These are phyloP conservation scores for Lepilemur ruficaudatus DNA, from an alignment of 2,797 vertebrate species.

Conservation along the genomic window DNA sequence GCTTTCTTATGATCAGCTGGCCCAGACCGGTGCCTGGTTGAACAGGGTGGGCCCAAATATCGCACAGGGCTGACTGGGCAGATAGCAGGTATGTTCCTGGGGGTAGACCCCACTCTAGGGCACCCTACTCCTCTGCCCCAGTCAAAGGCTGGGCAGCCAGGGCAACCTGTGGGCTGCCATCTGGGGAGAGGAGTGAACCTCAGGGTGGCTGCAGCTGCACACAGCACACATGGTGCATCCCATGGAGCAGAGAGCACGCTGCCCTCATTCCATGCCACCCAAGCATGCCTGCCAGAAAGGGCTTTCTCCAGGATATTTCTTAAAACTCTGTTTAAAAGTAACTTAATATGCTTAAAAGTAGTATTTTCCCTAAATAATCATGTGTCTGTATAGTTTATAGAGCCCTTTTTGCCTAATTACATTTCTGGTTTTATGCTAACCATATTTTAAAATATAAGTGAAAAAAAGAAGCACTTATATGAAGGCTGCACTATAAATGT, in stretches of 20 bases:
- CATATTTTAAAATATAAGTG: background rate
- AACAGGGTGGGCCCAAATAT: background rate
- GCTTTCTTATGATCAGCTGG: background rate
- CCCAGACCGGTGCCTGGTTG: background rate
- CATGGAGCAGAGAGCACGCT: background rate
- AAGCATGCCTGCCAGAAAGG: background rate
- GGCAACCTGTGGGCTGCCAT: background rate
- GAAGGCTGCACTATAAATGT: background rate
- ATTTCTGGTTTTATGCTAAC: background rate
- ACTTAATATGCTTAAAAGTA: background rate
- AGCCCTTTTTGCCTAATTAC: background rate
- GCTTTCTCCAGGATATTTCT: background rate
- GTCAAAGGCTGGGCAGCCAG: background rate
- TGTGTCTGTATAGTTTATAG: background rate
- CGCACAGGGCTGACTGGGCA: too few species aligned
- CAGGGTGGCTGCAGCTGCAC: accelerated
- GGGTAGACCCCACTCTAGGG: background rate
- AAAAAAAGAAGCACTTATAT: background rate
- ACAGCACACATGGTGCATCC: background rate
- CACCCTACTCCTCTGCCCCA: background rate
- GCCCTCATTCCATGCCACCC: background rate
- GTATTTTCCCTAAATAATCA: background rate
- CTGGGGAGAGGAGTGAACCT: background rate
- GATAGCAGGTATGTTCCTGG: background rate
- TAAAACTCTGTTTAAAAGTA: background rate